Evolutionary conservation across 2,888 invertebrate species (phyloP).

Genomic region (Aspidiotus destructor): DNA sequence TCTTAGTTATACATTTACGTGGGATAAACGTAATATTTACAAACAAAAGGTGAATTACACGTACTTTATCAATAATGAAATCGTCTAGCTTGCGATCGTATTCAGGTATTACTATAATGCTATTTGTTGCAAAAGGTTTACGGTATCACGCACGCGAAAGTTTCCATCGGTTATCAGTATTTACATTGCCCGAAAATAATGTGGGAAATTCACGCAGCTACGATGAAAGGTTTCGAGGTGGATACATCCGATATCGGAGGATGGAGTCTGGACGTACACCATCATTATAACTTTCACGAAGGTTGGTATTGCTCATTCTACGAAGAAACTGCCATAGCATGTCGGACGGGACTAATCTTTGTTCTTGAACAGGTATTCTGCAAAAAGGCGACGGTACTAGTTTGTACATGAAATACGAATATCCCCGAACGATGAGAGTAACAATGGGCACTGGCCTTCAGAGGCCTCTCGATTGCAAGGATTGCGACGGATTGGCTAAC

Average conservation of each 20-base stretch:
- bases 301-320: slow-evolving; percentile 43
- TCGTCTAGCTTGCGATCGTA: background rate
- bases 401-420: slow-evolving; percentile 76
- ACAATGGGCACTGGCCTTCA: slow-evolving; percentile 88
- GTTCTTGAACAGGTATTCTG: slow-evolving; percentile 55
- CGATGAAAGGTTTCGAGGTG: slow-evolving; percentile 89
- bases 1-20: slow-evolving; percentile 89
- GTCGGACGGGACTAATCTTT: slow-evolving; percentile 12
- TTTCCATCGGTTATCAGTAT: slow-evolving; percentile 91
- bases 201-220: slow-evolving; percentile 92
- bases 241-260: slow-evolving; percentile 94
- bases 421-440: slow-evolving; percentile 80
- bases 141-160: slow-evolving; percentile 75
- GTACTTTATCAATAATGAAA: background rate
- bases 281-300: slow-evolving; percentile 97
- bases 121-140: slow-evolving; percentile 47
- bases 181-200: slow-evolving; percentile 74
- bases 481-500: slow-evolving; percentile 74
- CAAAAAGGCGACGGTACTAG: slow-evolving; percentile 97
- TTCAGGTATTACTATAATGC: background rate
- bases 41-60: slow-evolving; percentile 65
- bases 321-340: too few relatives aligned
- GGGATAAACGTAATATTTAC: slow-evolving; percentile 97
- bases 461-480: slow-evolving; percentile 74
- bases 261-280: slow-evolving; percentile 96